These are phyloP conservation scores for Synergus gifuensis DNA, from an alignment of 2,888 invertebrate species.

Conservation along the genomic window DNA sequence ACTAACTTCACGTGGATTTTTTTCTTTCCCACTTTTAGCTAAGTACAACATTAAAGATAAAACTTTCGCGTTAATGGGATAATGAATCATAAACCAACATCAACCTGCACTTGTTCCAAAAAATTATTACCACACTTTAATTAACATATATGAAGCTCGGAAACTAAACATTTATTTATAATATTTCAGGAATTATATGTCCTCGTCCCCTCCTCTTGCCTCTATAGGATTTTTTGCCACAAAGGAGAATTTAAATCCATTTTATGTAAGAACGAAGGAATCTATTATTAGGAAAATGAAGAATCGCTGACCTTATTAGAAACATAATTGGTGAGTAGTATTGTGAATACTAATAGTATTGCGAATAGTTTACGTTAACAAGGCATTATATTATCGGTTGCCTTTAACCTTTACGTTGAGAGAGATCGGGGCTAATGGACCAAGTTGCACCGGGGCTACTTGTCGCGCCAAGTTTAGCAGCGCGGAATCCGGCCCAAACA, in stretches of 20 bases:
- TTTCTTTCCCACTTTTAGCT: conserved; percentile 21
- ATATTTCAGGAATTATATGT: background rate
- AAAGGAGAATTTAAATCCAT: background rate
- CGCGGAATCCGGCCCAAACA: conserved; percentile 72
- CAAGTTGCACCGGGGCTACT: conserved; percentile 70
- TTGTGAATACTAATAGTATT: too few species aligned
- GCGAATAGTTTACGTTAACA: background rate
- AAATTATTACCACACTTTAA: conserved; percentile 6
- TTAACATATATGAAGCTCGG: background rate
- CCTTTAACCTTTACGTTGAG: conserved; percentile 60
- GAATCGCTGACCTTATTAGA: background rate
- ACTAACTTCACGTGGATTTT: conserved; percentile 8
- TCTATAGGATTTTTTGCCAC: too few species aligned
- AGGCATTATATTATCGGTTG: conserved; percentile 53
- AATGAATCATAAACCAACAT: conserved; percentile 54
- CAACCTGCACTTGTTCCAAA: background rate
- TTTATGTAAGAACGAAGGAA: background rate
- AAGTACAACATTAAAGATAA: conserved; percentile 52
- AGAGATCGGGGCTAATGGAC: conserved; percentile 76
- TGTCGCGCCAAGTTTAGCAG: conserved; percentile 72
- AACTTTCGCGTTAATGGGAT: conserved; percentile 51
- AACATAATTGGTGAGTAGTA: background rate
- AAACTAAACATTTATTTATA: background rate
- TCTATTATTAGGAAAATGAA: background rate
- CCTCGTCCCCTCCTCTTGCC: background rate